Evolutionary conservation across 2,888 invertebrate genomes (phyloP), one percentile per base, ranked within the genome.

Genomic region (Amiota mariae): DNA sequence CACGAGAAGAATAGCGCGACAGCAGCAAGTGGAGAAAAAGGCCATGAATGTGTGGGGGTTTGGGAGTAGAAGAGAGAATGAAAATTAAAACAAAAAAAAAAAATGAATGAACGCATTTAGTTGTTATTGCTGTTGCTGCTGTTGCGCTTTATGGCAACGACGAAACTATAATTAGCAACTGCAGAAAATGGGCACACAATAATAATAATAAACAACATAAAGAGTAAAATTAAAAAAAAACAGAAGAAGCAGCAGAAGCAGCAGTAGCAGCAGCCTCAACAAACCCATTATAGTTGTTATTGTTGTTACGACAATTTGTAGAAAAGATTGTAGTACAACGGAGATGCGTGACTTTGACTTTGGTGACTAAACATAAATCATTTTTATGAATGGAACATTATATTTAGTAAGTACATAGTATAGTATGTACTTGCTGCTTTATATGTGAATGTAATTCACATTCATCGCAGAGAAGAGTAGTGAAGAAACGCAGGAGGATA

Each of bases 311-410:
- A 49, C 48, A 72, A 46, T 36, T 36, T 36, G 36, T 36, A 36
- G 36, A 36, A 36, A 36, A 36, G 36, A 36, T 46, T 56, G 36
- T 47, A 18, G 24, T 51, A 15, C 9, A 9, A 56, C 51, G 20
- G 64, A 68, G 63, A 66, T 63, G 66, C 57, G 64, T 70, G 74
- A 72, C 71, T 72, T 76, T 74, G 76, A 73, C 71, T 76, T 76
- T 72, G 68, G 71, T 36, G 15, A 59, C 68, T 51, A 64, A 48
- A 72, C 74, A 74, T 74, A 71, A 73, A 74, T 76, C 72, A 72
- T 70, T 72, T 36, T 64, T 49, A 73, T 72, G 71, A 72, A 72
- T 72, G 71, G 48, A 47, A 72, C 36, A 36, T 36, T 36, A 36
- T 6, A 36, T 6, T 36, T 36, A 36, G 8, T 2, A 36, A 36